These are phyloP conservation scores for Myotis planiceps DNA, from an alignment of 2,797 vertebrate genomes.

Conservation along the genomic window DNA sequence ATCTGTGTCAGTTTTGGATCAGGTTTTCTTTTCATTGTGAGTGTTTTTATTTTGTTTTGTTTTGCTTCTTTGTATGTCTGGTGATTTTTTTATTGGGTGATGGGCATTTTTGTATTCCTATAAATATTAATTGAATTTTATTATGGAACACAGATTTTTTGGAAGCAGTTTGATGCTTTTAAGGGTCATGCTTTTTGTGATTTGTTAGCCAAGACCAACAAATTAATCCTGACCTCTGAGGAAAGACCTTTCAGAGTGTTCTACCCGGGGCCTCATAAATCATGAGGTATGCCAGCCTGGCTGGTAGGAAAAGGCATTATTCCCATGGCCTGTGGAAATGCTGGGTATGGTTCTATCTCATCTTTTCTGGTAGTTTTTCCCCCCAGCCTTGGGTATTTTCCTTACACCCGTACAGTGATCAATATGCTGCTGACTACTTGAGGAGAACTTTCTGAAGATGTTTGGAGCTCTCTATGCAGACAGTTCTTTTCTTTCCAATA, in stretches of 20 bases:
- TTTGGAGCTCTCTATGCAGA: neutral
- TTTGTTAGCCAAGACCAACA: slow-evolving; percentile 5
- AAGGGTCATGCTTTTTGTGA: neutral
- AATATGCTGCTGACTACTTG: neutral
- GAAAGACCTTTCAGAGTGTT: neutral
- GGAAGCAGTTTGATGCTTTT: neutral
- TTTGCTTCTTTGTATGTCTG: neutral
- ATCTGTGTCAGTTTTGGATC: neutral
- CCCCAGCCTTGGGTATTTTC: neutral
- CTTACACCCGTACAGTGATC: neutral
- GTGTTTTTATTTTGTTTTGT: neutral
- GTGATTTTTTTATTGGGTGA: neutral
- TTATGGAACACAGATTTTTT: neutral
- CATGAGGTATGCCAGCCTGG: neutral
- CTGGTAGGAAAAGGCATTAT: neutral
- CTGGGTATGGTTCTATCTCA: neutral
- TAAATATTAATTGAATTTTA: slow-evolving; percentile 19
- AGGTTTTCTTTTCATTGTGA: neutral
- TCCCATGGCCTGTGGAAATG: neutral
- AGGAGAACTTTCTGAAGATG: neutral
- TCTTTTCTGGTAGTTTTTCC: neutral
- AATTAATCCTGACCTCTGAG: neutral
- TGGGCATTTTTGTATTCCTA: slow-evolving; percentile 1
- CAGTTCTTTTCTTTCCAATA: neutral
- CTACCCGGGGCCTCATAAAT: neutral